Evolutionary conservation across 2,888 invertebrate species (phyloP).

Genomic region (Apotomis betuletana): DNA sequence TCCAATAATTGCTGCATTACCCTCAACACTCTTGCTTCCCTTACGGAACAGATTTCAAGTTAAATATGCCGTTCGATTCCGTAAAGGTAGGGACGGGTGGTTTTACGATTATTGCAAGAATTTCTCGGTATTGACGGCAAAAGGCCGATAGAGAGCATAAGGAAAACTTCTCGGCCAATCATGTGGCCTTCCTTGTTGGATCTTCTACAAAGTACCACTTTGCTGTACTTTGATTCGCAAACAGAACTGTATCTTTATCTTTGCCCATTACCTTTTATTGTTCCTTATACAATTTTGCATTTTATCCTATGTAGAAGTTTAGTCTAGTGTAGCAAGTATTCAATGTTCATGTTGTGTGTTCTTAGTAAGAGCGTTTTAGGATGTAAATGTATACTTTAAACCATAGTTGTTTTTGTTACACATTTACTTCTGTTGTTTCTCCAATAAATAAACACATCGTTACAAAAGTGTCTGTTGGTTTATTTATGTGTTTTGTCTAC

Average conservation of each 20-base stretch:
- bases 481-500: too few relatives aligned
- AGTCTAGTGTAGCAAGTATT: too few relatives aligned
- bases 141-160: conserved; percentile 25
- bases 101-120: conserved; percentile 40
- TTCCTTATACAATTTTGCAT: too few relatives aligned
- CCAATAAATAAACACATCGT: too few relatives aligned
- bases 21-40: background rate
- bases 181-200: conserved; percentile 11
- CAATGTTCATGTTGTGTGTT: too few relatives aligned
- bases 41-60: conserved; percentile 25
- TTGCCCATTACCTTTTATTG: too few relatives aligned
- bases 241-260: background rate
- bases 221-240: conserved; percentile 6
- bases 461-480: too few relatives aligned
- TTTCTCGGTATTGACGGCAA: conserved; percentile 33
- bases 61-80: conserved; percentile 30
- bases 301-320: too few relatives aligned
- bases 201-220: conserved; percentile 2
- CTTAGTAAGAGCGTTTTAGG: too few relatives aligned
- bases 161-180: conserved; percentile 29
- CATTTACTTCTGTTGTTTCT: too few relatives aligned
- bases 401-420: too few relatives aligned
- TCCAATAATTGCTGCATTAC: background rate
- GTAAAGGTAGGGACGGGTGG: conserved; percentile 27
- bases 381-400: too few relatives aligned